Evolutionary conservation across 1,140 invertebrate genomes (phyloP).

Genomic region (Rhopalosiphum maidis): DNA sequence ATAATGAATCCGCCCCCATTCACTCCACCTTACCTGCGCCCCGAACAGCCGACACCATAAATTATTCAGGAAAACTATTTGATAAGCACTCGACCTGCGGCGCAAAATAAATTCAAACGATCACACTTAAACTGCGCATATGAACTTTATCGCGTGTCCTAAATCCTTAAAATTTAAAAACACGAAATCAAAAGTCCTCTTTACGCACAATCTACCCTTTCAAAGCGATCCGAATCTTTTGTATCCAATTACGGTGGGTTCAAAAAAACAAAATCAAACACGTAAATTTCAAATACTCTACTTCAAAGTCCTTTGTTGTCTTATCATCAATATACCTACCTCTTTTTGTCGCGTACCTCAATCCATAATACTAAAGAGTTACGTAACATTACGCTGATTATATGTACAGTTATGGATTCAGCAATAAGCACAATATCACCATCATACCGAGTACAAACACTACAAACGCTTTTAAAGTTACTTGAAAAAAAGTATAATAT

Average conservation of each 20-base stretch:
- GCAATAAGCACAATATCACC: neutral
- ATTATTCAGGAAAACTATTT: neutral
- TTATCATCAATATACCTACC: neutral
- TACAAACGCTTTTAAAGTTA: neutral
- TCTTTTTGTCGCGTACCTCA: neutral
- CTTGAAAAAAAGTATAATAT: neutral
- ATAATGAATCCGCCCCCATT: neutral
- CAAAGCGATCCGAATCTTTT: slow-evolving; percentile 18
- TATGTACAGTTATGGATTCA: neutral
- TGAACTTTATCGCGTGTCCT: neutral
- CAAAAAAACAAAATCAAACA: neutral
- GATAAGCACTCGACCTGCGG: slow-evolving; percentile 4
- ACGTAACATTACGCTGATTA: neutral
- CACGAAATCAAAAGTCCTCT: neutral
- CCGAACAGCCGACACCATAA: neutral
- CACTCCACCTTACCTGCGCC: neutral
- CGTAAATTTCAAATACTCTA: neutral
- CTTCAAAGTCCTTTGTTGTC: neutral
- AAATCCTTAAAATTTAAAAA: neutral
- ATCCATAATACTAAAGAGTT: neutral
- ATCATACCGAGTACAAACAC: neutral
- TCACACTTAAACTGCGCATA: neutral
- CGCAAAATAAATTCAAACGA: slow-evolving; percentile 7
- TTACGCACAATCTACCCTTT: neutral
- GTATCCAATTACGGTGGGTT: neutral